A percentile compares a stretch with the other conserved stretches of the same genome.
Conservation (phyloP, 2,113 vertebrate genomes). For the Sturnus vulgaris region DNA sequence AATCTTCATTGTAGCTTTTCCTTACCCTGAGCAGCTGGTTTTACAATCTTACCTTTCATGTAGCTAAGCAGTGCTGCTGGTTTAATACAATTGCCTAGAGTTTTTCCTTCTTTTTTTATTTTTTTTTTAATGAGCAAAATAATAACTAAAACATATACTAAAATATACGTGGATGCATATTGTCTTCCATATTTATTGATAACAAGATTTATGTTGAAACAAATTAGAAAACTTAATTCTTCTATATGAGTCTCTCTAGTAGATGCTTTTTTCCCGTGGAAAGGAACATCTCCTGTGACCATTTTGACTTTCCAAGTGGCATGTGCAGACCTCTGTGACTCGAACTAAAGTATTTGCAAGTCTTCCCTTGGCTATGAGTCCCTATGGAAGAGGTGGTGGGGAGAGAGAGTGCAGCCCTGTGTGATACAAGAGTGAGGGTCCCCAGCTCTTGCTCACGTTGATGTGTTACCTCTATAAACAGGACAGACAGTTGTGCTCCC, state of each 20-base stretch:
- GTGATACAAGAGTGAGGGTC: rapidly evolving
- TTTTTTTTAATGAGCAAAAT: neutral
- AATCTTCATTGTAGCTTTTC: neutral
- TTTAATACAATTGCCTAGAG: neutral
- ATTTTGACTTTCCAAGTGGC: neutral
- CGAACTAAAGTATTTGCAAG: neutral
- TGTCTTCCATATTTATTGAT: neutral
- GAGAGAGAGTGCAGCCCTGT: rapidly evolving
- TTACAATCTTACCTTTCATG: neutral
- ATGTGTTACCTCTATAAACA: neutral
- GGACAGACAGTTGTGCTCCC: neutral
- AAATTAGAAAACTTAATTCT: neutral
- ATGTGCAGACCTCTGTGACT: neutral
- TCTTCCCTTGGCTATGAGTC: neutral
- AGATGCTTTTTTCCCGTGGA: neutral
- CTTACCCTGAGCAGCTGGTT: constrained; percentile 11
- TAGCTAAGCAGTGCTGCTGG: neutral
- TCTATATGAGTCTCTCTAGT: rapidly evolving
- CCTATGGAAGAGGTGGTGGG: neutral
- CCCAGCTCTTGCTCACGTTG: neutral
- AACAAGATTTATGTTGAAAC: neutral
- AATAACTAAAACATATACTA: neutral
- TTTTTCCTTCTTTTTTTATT: neutral
- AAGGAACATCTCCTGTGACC: neutral
- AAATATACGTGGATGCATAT: neutral